These are phyloP conservation scores for Salvelinus sp. DNA, from an alignment of 2,113 vertebrate genomes.

Conservation along the genomic window DNA sequence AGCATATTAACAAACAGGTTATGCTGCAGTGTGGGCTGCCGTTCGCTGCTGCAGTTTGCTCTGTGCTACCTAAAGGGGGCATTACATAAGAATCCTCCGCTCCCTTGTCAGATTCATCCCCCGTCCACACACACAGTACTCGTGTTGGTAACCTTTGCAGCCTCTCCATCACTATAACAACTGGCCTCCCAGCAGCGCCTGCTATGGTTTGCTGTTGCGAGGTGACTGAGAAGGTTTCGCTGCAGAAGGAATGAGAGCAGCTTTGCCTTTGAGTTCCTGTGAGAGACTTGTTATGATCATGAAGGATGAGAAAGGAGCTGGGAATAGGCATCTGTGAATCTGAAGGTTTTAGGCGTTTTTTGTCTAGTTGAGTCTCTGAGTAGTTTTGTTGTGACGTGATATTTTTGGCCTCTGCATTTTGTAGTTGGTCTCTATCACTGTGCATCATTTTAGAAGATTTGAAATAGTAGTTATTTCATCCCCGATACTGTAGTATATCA, in stretches of 20 bases:
- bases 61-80: conserved; percentile 74
- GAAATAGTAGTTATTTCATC: background rate
- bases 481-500: conserved; percentile 8
- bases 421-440: background rate
- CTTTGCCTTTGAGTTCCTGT: conserved; percentile 20
- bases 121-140: conserved; percentile 65
- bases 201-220: conserved; percentile 60
- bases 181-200: conserved; percentile 52
- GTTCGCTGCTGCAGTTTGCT: conserved; percentile 64
- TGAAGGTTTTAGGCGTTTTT: conserved; percentile 11
- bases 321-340: conserved; percentile 34
- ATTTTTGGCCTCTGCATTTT: background rate
- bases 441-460: background rate
- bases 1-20: conserved; percentile 71
- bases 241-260: conserved; percentile 44
- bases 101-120: conserved; percentile 69
- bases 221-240: conserved; percentile 60
- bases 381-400: background rate
- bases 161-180: conserved; percentile 71
- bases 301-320: conserved; percentile 32
- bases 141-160: conserved; percentile 64
- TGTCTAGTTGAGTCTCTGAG: background rate
- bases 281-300: conserved; percentile 18
- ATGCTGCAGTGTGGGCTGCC: conserved; percentile 75
- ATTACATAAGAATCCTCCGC: conserved; percentile 80